Evolutionary conservation across 2,888 invertebrate genomes (phyloP).

Genomic region (Hydrotaea cyrtoneurina): DNA sequence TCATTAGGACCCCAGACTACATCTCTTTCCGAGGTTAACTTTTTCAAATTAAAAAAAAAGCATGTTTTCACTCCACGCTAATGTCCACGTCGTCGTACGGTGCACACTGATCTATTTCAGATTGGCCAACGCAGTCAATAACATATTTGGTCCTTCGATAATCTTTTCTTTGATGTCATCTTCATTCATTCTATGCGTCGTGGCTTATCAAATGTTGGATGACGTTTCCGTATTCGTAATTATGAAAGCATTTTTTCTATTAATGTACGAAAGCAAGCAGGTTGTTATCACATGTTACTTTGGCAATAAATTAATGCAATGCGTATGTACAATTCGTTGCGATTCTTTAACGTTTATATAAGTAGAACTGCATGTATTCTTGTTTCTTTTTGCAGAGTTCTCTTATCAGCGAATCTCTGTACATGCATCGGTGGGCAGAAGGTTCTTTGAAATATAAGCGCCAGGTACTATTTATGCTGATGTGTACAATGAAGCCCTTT

Average conservation of each 20-base stretch:
- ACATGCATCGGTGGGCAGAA: constrained; percentile 67
- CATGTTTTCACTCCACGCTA: no score
- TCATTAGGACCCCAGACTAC: no score
- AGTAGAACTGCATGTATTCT: no score
- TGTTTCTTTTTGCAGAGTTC: constrained; percentile 50
- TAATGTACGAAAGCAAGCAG: constrained; percentile 69
- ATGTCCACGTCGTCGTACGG: no score
- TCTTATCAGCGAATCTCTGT: constrained; percentile 57
- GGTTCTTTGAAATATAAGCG: constrained; percentile 63
- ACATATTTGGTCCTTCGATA: constrained; percentile 65
- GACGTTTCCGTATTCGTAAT: constrained; percentile 52
- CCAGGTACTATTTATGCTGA: constrained; percentile 57
- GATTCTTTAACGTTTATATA: background rate
- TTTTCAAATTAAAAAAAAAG: no score
- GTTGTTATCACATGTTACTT: constrained; percentile 68
- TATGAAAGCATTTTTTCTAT: constrained; percentile 48
- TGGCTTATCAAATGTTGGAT: constrained; percentile 65
- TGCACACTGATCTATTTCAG: no score
- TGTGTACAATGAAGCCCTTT: constrained; percentile 53
- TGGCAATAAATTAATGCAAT: constrained; percentile 66
- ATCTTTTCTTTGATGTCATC: constrained; percentile 67
- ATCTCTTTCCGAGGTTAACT: no score
- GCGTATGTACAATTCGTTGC: constrained; percentile 59
- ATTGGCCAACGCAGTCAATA: constrained; percentile 63
- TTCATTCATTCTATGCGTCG: constrained; percentile 68